Evolutionary conservation across 1,140 invertebrate species (phyloP).

Genomic region (Nixonia krombeini): DNA sequence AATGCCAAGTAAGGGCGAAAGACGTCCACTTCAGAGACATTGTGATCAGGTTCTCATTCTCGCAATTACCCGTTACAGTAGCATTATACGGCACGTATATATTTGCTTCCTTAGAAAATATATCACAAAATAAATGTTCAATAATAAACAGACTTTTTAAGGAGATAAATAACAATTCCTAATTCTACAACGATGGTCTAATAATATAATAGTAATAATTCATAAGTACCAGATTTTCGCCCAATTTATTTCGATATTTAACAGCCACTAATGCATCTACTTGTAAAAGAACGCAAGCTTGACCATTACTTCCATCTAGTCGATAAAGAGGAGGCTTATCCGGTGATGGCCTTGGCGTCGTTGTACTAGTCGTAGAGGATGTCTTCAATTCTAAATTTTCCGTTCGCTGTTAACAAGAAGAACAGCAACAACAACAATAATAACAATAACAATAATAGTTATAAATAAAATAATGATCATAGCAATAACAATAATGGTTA

Average conservation of each 20-base stretch:
- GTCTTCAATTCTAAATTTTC: slow-evolving; percentile 41
- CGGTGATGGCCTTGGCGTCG: slow-evolving; percentile 44
- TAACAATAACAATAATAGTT: background rate
- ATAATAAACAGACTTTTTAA: too few species aligned
- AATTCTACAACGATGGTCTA: too few species aligned
- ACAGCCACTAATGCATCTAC: slow-evolving; percentile 78
- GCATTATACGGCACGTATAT: slow-evolving; percentile 78
- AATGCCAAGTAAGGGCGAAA: slow-evolving; percentile 78
- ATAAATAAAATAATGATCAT: background rate
- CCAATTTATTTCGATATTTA: slow-evolving; percentile 77
- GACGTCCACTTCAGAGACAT: slow-evolving; percentile 81
- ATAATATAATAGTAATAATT: too few species aligned
- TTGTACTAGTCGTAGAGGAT: slow-evolving; percentile 32
- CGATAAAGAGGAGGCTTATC: slow-evolving; percentile 73
- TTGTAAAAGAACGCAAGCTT: slow-evolving; percentile 78
- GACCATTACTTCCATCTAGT: slow-evolving; percentile 75
- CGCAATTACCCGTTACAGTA: slow-evolving; percentile 77
- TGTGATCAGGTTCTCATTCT: slow-evolving; percentile 77
- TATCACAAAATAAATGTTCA: slow-evolving; percentile 4
- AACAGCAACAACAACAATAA: too few species aligned
- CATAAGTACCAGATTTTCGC: slow-evolving; percentile 72
- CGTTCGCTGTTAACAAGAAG: too few species aligned
- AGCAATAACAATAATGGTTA: too few species aligned
- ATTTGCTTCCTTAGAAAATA: slow-evolving; percentile 73
- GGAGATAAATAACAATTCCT: too few species aligned